phyloP scores from a whole-genome alignment of 2,797 vertebrate genomes.

The Scolopax bukidnonensis region DNA sequence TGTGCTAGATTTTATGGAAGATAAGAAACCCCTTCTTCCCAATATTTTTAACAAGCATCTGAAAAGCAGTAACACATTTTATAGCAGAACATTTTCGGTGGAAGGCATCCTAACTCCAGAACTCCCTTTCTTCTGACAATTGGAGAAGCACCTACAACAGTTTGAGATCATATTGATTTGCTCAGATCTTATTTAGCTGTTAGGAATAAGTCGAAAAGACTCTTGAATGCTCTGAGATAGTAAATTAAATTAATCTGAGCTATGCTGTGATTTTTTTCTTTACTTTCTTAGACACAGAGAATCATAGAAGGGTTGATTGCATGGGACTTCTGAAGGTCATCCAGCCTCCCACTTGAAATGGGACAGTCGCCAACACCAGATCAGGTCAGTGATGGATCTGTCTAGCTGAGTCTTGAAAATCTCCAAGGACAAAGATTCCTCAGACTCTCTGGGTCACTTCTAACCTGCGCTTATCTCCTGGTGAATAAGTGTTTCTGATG shows the following conservation, averaged over 20 bases:
- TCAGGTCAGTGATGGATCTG: background rate
- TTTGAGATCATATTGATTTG: background rate
- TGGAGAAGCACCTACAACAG: background rate
- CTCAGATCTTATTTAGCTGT: background rate
- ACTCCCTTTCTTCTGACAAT: background rate
- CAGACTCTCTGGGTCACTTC: background rate
- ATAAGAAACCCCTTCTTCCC: background rate
- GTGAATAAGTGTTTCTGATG: background rate
- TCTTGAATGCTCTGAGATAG: background rate
- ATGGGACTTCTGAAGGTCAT: background rate
- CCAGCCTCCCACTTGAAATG: background rate
- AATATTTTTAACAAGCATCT: background rate
- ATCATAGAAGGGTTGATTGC: background rate
- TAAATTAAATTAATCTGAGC: background rate
- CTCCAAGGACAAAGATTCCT: background rate
- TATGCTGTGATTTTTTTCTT: background rate
- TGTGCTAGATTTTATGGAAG: background rate
- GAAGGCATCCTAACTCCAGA: background rate
- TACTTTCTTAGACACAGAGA: background rate
- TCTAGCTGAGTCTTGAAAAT: background rate
- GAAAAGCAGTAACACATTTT: background rate
- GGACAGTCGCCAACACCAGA: background rate
- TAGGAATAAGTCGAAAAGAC: background rate
- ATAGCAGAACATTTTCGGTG: background rate
- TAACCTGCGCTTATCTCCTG: background rate